These are phyloP conservation scores for Pheucticus melanocephalus DNA, from an alignment of 2,113 vertebrate genomes.

Conservation along the genomic window DNA sequence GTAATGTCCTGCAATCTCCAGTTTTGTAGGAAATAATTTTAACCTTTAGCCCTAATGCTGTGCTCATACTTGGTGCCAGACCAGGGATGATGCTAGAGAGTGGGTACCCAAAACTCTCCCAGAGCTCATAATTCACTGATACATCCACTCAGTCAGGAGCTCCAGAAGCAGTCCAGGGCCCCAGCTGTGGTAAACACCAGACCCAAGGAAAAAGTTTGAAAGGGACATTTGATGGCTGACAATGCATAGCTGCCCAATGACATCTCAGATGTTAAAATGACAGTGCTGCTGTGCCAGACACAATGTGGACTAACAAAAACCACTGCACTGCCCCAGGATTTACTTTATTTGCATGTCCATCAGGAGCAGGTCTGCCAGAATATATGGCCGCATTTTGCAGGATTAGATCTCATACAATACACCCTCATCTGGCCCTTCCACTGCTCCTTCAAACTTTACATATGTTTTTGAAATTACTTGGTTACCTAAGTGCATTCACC, in stretches of 20 bases:
- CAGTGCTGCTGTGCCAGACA: fast-evolving
- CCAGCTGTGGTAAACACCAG: neutral
- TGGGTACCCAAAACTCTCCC: fast-evolving
- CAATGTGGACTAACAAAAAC: neutral
- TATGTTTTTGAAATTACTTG: neutral
- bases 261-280: neutral
- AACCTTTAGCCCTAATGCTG: neutral
- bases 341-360: neutral
- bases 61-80: neutral
- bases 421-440: neutral
- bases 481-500: neutral
- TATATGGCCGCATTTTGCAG: neutral
- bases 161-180: neutral
- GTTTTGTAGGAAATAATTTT: neutral
- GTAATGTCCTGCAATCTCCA: neutral
- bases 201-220: neutral
- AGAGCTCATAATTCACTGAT: neutral
- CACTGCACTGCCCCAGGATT: fast-evolving
- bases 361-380: neutral
- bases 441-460: neutral
- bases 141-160: neutral
- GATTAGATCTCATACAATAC: neutral
- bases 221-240: neutral
- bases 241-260: fast-evolving
- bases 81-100: neutral